Base-by-base conservation (phyloP, 2,113 vertebrate species). In the Haemorhous mexicanus region DNA sequence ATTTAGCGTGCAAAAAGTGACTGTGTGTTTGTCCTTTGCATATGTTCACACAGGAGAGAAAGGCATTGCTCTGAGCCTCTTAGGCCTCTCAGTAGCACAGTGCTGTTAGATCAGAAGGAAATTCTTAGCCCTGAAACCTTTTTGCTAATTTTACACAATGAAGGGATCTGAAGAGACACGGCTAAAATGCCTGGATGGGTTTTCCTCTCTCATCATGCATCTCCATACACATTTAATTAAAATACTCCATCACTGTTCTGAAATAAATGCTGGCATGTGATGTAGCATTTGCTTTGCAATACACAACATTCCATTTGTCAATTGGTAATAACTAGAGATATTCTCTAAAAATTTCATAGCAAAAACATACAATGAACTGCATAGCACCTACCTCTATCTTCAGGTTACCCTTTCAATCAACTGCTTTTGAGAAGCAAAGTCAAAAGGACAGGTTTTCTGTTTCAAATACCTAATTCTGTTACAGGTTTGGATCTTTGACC, bases 221-320 rank as follows among this genome's bases (percentile, higher is more conserved):
- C 47, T 73, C 37, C 80, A 96, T 76, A 92, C 46, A 32, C 19
- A 52, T 66, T 87, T 89, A 93, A 97, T 95, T 97, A 96, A 95
- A 96, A 93, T 77, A 88, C 53, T 83, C 52, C 63, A 26, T 92
- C 89, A 81, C 33, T 72, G 6, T 52, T 93, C 32, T 97, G 84
- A 84, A 47, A 84, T 72, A 88, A 97, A 76, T 61, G 26, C 35
- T 66, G 80, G 32, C 39, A 35, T 89, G 19, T 89, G 52, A 83
- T 62, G 32, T 7, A 82, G 61, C 27, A 58, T 94, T 89, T 68
- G 50, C 26, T 55, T 96, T 94, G 41, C 66, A 70, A 79, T 17
- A 47, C 37, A 73, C 82, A 94, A 43, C 64, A 92, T 86, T 63
- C 89, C 52, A 89, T 95, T 91, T 94, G 62, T 95, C 81, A 84